These are phyloP conservation scores for Hypothenemus hampei DNA, from an alignment of 1,140 invertebrate genomes.

Conservation along the genomic window DNA sequence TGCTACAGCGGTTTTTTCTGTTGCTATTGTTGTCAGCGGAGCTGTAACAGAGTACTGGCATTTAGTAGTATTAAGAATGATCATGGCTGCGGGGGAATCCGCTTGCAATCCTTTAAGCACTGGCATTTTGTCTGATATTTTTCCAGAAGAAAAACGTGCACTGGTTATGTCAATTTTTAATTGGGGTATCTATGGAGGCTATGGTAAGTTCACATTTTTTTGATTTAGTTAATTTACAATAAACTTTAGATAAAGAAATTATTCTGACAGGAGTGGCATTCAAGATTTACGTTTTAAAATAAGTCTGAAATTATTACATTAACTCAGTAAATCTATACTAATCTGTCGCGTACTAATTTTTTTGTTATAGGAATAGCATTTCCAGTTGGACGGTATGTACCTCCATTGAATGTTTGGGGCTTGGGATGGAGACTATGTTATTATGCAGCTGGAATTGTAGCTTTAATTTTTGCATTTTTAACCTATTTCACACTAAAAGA, in stretches of 20 bases:
- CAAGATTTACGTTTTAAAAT: no score
- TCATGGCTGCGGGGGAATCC: constrained; percentile 82
- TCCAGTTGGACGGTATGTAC: constrained; percentile 83
- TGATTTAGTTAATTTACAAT: no score
- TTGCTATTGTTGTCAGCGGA: constrained; percentile 78
- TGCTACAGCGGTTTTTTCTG: constrained; percentile 74
- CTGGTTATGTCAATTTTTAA: constrained; percentile 91
- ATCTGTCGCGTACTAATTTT: no score
- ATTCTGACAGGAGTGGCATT: no score
- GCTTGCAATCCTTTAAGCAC: constrained; percentile 87
- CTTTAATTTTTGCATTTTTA: constrained; percentile 66
- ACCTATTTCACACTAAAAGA: constrained; percentile 74
- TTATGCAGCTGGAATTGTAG: constrained; percentile 75
- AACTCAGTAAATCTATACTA: no score
- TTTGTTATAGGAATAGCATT: constrained; percentile 62
- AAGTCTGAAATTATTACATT: no score
- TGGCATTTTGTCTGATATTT: constrained; percentile 80
- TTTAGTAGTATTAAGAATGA: constrained; percentile 76
- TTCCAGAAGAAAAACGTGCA: constrained; percentile 74
- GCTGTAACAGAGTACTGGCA: constrained; percentile 87
- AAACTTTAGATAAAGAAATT: no score
- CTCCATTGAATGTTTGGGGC: constrained; percentile 68
- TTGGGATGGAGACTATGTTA: constrained; percentile 88
- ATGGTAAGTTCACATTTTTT: constrained; percentile 51
- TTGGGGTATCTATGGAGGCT: constrained; percentile 94